Evolutionary conservation across 2,888 invertebrate genomes (phyloP), one percentile per base, ranked within the genome.

Genomic region (Coleophora flavipennella): DNA sequence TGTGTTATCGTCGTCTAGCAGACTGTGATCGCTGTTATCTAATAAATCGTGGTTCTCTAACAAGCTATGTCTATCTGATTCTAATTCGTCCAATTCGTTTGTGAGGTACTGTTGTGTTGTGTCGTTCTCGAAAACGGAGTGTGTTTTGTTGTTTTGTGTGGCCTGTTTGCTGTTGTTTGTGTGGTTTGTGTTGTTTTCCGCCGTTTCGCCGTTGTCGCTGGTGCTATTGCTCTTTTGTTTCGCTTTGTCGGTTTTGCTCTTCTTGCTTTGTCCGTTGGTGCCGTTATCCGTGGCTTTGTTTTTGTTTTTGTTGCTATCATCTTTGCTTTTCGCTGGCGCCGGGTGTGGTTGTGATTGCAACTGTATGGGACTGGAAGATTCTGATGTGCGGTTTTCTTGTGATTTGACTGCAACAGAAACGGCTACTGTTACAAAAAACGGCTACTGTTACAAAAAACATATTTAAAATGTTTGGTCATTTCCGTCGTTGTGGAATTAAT

Each of bases 381-480:
- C 80, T 76, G 84, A 78, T 63, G 77, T 78, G 67, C 78, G 76
- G 62, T 81, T 83, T 76, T 83, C 81, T 77, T 84, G 81, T 83
- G 76, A 76, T 64, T 80, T 79, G 61, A 64, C 81, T 84, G 72
- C 13, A 68, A 68, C 33, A 12, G 4, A 20, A 20, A 20, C 3
- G 20, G 6, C 3, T 20, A 20, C 6, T 20, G 20, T 20, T 20
- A 20, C 20, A 20, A 20, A 20, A 20, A 20, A 20, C 3, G 20
- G 6, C 3, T 20, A 20, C 6, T 20, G 20, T 20, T 20, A 20
- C 20, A 20, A 20, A 20, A 20, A 20, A 20, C n/a, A 20, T 20
- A 4, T 20, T 20, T 20, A 20, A 20, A 4, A 20, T 20, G 20
- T 20, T 20, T 20, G 6, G n/a, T n/a, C n/a, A n/a, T n/a, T n/a